These are phyloP conservation scores for Globia sparganii DNA, from an alignment of 2,888 invertebrate species.

Conservation along the genomic window DNA sequence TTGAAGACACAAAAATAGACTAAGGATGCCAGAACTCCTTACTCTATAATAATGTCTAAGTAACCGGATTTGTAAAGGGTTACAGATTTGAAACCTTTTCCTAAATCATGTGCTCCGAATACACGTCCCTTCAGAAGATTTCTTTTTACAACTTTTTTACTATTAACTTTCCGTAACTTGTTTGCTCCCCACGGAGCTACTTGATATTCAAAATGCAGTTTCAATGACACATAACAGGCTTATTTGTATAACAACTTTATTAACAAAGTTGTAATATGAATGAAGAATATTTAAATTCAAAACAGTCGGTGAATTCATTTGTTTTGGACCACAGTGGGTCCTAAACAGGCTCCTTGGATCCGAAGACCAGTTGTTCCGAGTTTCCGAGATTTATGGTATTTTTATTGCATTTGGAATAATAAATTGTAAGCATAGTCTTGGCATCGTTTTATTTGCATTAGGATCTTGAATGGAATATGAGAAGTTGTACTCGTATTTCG, in stretches of 20 bases:
- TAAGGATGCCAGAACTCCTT: slow-evolving; percentile 3
- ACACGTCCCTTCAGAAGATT: slow-evolving; percentile 50
- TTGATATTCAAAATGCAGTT: slow-evolving; percentile 39
- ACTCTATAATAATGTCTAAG: slow-evolving; percentile 12
- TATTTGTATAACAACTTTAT: slow-evolving; percentile 21
- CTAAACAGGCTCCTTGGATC: slow-evolving; percentile 14
- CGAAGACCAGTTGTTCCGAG: not conserved
- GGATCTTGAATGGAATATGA: slow-evolving; percentile 13
- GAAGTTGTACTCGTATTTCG: not conserved
- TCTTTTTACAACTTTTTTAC: slow-evolving; percentile 52
- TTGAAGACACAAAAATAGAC: not conserved
- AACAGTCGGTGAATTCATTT: slow-evolving; percentile 14
- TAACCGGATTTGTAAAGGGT: slow-evolving; percentile 38
- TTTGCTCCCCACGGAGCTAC: slow-evolving; percentile 39
- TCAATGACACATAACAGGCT: slow-evolving; percentile 9
- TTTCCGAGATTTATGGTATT: slow-evolving; percentile 6
- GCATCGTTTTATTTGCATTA: slow-evolving; percentile 4
- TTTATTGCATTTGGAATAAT: slow-evolving; percentile 13
- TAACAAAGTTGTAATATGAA: slow-evolving; percentile 7
- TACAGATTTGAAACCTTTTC: slow-evolving; percentile 37
- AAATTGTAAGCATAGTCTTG: slow-evolving; percentile 7
- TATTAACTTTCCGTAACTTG: slow-evolving; percentile 43
- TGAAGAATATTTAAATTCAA: slow-evolving; percentile 20
- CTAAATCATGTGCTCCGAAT: slow-evolving; percentile 39
- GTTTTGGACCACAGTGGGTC: not conserved